phyloP scores from a whole-genome alignment of 1,140 invertebrate genomes.

The Brachystomella parvula region DNA sequence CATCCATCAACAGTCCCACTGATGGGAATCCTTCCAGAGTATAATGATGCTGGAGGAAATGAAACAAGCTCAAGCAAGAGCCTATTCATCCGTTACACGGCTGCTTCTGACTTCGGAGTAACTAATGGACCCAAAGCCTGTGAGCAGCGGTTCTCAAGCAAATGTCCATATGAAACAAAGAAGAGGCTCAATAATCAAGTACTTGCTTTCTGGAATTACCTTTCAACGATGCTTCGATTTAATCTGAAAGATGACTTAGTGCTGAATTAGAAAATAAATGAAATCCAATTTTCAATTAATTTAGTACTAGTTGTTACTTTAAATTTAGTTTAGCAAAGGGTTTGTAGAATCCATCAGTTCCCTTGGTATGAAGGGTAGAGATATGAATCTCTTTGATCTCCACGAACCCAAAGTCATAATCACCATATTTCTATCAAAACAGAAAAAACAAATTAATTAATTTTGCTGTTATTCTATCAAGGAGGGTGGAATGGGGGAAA shows the following conservation, averaged over 20 bases:
- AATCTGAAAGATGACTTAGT: constrained; percentile 20
- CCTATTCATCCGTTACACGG: constrained; percentile 21
- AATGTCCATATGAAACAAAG: constrained; percentile 27
- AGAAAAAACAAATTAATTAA: too few species aligned
- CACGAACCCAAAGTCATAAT: constrained; percentile 52
- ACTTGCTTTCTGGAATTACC: constrained; percentile 31
- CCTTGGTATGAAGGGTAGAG: constrained; percentile 46
- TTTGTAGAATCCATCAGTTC: constrained; percentile 44
- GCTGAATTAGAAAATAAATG: neutral
- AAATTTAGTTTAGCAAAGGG: neutral
- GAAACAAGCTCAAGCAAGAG: constrained; percentile 2
- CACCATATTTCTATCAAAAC: constrained; percentile 51
- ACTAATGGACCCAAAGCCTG: constrained; percentile 21
- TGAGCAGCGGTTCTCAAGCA: constrained; percentile 14
- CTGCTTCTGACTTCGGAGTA: constrained; percentile 27
- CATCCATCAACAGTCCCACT: constrained; percentile 6
- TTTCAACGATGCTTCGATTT: constrained; percentile 19
- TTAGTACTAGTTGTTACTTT: neutral
- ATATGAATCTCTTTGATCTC: constrained; percentile 49
- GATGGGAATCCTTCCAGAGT: neutral
- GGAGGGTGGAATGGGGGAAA: too few species aligned
- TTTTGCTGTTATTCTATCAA: too few species aligned
- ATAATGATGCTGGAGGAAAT: neutral
- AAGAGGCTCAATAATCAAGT: constrained; percentile 33
- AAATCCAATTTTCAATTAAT: neutral